A percentile compares a stretch with the other conserved stretches of the same genome.
Conservation (phyloP, 2,888 invertebrate species). For the Caradrina clavipalpis region DNA sequence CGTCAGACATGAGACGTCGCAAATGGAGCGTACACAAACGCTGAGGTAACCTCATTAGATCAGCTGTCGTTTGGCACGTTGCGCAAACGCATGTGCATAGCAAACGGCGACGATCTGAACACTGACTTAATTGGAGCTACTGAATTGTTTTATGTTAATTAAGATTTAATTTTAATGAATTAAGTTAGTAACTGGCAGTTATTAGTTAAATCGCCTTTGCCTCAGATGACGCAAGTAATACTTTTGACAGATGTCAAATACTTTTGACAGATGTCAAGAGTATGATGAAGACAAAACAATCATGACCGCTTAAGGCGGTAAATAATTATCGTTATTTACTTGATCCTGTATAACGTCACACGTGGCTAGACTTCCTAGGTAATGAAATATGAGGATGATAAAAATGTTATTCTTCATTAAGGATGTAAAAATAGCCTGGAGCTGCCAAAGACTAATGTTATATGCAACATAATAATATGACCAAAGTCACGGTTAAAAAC, state of each 20-base stretch:
- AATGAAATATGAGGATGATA: conserved; percentile 1
- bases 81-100: conserved; percentile 16
- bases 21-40: conserved; percentile 32
- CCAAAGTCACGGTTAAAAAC: too few relatives aligned
- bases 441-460: background rate
- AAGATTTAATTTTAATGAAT: too few relatives aligned
- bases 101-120: conserved; percentile 31
- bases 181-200: too few relatives aligned
- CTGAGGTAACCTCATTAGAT: conserved; percentile 42
- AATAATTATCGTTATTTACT: conserved; percentile 49
- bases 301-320: conserved; percentile 34
- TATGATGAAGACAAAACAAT: conserved; percentile 28
- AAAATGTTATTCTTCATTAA: conserved; percentile 6
- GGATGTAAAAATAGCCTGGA: conserved; percentile 23
- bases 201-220: conserved; percentile 43
- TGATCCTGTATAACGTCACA: conserved; percentile 40
- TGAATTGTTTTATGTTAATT: conserved; percentile 26
- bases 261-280: too few relatives aligned
- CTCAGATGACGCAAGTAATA: too few relatives aligned
- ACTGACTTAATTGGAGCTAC: conserved; percentile 21
- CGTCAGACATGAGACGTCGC: conserved; percentile 10
- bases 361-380: conserved; percentile 45
- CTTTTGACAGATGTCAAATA: too few relatives aligned
- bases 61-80: conserved; percentile 35
- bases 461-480: too few relatives aligned